Evolutionary conservation across 2,113 vertebrate genomes (phyloP).

Genomic region (Eubucco bourcierii): DNA sequence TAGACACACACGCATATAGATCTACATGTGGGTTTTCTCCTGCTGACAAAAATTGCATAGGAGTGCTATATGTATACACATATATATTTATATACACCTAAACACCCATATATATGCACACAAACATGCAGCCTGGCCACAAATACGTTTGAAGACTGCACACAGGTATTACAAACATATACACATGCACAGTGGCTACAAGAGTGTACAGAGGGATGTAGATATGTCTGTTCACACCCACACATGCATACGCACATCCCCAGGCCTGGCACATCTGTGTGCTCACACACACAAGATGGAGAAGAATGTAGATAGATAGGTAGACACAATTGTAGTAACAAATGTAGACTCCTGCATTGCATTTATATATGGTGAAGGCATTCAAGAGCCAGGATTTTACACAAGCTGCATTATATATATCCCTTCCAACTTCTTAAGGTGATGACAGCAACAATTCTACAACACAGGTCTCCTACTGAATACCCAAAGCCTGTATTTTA

Average conservation of each 20-base stretch:
- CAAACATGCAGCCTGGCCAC: neutral
- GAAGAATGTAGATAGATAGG: neutral
- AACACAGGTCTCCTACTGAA: neutral
- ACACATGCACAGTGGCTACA: fast-evolving
- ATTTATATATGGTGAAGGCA: fast-evolving
- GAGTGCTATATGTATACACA: too few species aligned
- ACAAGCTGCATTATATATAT: fast-evolving
- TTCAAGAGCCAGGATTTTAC: neutral
- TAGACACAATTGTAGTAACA: neutral
- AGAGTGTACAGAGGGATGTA: neutral
- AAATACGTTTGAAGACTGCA: neutral
- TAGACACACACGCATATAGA: too few species aligned
- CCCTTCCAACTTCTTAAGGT: neutral
- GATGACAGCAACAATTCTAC: neutral
- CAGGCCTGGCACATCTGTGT: neutral
- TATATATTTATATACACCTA: neutral
- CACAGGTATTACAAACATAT: neutral
- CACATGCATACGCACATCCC: too few species aligned
- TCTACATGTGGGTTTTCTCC: neutral
- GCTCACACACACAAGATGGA: neutral
- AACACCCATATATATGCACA: fast-evolving
- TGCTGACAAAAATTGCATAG: neutral
- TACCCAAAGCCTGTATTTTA: neutral
- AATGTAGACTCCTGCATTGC: fast-evolving
- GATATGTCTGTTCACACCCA: fast-evolving